phyloP scores from a whole-genome alignment of 2,113 vertebrate species.

The Antennarius striatus region DNA sequence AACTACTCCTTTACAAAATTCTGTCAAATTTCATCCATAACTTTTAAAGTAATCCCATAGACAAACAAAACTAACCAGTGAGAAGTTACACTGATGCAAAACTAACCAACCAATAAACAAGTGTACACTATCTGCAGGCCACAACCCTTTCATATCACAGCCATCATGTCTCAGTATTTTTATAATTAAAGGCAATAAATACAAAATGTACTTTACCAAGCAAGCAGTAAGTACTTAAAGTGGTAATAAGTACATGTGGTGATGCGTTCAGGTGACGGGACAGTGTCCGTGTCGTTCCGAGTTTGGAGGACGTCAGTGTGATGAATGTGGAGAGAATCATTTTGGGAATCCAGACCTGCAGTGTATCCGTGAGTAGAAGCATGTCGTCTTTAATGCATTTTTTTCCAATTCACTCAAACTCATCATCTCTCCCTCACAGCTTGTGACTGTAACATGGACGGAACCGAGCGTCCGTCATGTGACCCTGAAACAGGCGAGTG shows the following conservation, averaged over 20 bases:
- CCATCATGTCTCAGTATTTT: too few species aligned
- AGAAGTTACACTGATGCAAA: too few species aligned
- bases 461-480: constrained; percentile 79
- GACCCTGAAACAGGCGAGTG: constrained; percentile 82
- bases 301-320: constrained; percentile 79
- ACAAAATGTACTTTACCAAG: too few species aligned
- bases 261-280: constrained; percentile 82
- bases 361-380: constrained; percentile 78
- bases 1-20: too few species aligned
- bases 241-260: not conserved
- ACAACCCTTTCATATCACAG: too few species aligned
- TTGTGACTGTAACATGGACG: constrained; percentile 83
- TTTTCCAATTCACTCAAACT: not conserved
- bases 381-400: not conserved
- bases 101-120: too few species aligned
- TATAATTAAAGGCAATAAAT: too few species aligned
- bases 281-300: constrained; percentile 83
- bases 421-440: constrained; percentile 59
- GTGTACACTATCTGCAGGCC: too few species aligned
- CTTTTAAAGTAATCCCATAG: too few species aligned
- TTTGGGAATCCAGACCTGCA: constrained; percentile 78
- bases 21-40: too few species aligned
- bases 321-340: constrained; percentile 83
- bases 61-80: too few species aligned
- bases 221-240: not conserved